These are phyloP conservation scores for Chrysolina americana DNA, from an alignment of 2,888 invertebrate species.

Conservation along the genomic window DNA sequence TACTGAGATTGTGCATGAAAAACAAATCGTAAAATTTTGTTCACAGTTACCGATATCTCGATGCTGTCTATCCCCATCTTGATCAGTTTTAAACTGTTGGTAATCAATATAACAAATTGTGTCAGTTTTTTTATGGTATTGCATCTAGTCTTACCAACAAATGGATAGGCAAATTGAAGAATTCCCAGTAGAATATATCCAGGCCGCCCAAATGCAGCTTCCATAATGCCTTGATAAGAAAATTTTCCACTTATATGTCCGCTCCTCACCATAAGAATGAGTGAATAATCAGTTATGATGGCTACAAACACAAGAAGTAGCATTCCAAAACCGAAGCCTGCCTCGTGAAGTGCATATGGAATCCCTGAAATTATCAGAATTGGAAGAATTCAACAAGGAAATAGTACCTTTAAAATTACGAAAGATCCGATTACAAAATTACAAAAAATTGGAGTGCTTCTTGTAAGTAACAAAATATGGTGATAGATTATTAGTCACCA, in stretches of 20 bases:
- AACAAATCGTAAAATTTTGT: too few species aligned
- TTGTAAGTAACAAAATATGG: too few species aligned
- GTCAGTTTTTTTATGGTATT: neutral
- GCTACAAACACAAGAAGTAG: constrained; percentile 80
- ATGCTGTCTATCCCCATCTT: too few species aligned
- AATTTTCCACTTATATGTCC: constrained; percentile 84
- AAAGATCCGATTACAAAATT: too few species aligned
- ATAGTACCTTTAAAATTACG: neutral
- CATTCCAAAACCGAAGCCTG: constrained; percentile 85
- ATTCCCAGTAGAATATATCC: constrained; percentile 83
- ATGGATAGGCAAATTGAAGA: constrained; percentile 87
- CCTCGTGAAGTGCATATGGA: constrained; percentile 85
- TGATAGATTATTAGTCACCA: too few species aligned
- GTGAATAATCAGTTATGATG: constrained; percentile 84
- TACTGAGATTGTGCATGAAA: too few species aligned
- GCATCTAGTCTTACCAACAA: constrained; percentile 77
- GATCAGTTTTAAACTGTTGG: too few species aligned
- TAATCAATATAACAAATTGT: too few species aligned
- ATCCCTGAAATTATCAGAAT: constrained; percentile 71
- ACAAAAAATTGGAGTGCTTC: too few species aligned
- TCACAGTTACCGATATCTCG: too few species aligned
- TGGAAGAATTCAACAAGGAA: neutral
- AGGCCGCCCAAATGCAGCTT: constrained; percentile 83
- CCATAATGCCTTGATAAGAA: constrained; percentile 85
- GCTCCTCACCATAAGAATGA: constrained; percentile 82